Conservation (phyloP, 2,797 vertebrate species). For the Micromesistius poutassou region DNA sequence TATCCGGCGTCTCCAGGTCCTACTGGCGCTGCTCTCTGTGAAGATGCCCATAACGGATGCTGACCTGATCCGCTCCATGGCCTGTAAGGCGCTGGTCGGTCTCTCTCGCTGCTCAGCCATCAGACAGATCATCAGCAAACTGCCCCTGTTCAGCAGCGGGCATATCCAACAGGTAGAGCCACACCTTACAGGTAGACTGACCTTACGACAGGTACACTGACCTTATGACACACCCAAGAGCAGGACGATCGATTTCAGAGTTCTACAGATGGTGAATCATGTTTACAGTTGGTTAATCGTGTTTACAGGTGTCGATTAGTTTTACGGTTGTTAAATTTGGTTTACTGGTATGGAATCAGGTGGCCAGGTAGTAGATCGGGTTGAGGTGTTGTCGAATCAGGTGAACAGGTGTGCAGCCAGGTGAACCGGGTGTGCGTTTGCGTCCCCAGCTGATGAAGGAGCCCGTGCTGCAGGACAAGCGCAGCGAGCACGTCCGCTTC, state of each 20-base stretch:
- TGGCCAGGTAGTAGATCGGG: not conserved
- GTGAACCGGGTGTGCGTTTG: not conserved
- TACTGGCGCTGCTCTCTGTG: constrained; percentile 87
- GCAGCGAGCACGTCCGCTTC: constrained; percentile 92
- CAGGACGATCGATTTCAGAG: not conserved
- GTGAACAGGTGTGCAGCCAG: not conserved
- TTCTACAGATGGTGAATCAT: not conserved
- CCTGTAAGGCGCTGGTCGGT: constrained; percentile 92
- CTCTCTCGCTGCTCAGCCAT: constrained; percentile 86
- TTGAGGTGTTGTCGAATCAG: not conserved
- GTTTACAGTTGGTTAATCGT: not conserved
- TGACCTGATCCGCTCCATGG: constrained; percentile 86
- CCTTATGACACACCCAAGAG: not conserved
- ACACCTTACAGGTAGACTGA: not conserved
- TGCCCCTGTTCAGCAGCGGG: constrained; percentile 92
- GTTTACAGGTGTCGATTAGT: no score
- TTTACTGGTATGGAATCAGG: not conserved
- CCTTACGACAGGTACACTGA: not conserved
- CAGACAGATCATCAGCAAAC: constrained; percentile 93
- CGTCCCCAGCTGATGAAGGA: constrained; percentile 85
- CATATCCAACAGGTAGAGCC: constrained; percentile 85
- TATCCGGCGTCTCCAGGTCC: constrained; percentile 58
- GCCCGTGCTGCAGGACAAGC: constrained; percentile 94
- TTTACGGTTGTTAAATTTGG: no score
- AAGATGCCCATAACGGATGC: constrained; percentile 95